These are phyloP conservation scores for Beaufortia kweichowensis DNA, from an alignment of 2,113 vertebrate species.

Conservation along the genomic window DNA sequence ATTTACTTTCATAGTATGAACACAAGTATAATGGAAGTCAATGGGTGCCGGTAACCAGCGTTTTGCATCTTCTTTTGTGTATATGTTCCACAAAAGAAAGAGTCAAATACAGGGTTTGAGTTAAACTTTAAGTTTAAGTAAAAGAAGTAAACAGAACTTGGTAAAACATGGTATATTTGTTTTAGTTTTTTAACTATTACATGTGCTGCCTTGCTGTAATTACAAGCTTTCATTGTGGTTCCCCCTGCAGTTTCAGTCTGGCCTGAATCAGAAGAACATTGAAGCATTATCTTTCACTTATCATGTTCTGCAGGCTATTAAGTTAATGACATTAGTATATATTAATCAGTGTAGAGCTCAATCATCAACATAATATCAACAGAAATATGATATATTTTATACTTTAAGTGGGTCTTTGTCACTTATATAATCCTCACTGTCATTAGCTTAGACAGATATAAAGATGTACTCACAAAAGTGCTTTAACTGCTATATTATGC, in stretches of 20 bases:
- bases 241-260: conserved; percentile 30
- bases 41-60: too few species aligned
- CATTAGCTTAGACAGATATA: background rate
- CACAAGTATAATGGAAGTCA: too few species aligned
- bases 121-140: too few species aligned
- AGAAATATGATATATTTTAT: conserved; percentile 7
- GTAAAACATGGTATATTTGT: too few species aligned
- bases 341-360: conserved; percentile 12
- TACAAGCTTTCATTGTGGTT: conserved; percentile 11
- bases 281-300: conserved; percentile 27
- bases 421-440: background rate
- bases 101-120: too few species aligned
- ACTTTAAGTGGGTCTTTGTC: background rate
- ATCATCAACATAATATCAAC: background rate
- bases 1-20: too few species aligned
- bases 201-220: background rate
- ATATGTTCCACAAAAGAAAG: too few species aligned
- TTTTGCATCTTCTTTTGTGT: too few species aligned
- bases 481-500: too few species aligned
- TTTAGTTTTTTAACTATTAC: background rate
- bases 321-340: background rate
- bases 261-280: conserved; percentile 21
- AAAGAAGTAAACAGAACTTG: too few species aligned
- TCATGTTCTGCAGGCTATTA: conserved; percentile 5
- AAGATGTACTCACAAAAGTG: too few species aligned